These are phyloP conservation scores for Chondrilla cf. caribensis DNA, from an alignment of 37 sponge, comb jelly and placozoan genomes.

Conservation along the genomic window DNA sequence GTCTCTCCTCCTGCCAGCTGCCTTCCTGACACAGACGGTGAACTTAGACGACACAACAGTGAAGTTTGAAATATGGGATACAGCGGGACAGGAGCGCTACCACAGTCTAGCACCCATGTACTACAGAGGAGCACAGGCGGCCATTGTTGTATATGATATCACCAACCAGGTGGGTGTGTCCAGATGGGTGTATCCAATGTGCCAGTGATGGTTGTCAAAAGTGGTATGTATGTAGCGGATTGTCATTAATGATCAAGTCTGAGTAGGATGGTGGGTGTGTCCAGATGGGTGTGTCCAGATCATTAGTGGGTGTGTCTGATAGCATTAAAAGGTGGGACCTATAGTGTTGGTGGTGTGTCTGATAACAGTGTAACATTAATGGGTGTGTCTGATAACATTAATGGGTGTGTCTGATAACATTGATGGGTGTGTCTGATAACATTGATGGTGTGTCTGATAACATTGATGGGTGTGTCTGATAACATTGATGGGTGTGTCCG, in stretches of 20 bases:
- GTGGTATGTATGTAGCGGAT: too few relatives aligned
- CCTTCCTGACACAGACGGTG: conserved; percentile 99
- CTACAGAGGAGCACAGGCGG: conserved; percentile 99
- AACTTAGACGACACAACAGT: conserved; percentile 96
- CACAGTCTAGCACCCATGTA: conserved; percentile 99
- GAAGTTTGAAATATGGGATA: conserved; percentile 99
- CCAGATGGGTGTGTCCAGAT: conserved; percentile 12
- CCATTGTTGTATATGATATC: conserved; percentile 99
- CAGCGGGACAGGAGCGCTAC: conserved; percentile 97
- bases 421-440: conserved; percentile 23
- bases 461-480: not conserved
- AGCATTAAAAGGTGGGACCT: not conserved
- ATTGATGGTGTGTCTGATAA: conserved; percentile 12
- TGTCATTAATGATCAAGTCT: not conserved
- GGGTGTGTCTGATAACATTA: too few relatives aligned
- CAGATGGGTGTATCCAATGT: too few relatives aligned
- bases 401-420: not conserved
- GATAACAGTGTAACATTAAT: too few relatives aligned
- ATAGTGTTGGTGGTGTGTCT: too few relatives aligned
- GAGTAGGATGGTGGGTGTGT: conserved; percentile 9
- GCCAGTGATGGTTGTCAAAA: too few relatives aligned
- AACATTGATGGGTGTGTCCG: not conserved
- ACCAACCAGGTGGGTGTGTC: conserved; percentile 82
- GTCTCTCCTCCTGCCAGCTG: too few relatives aligned
- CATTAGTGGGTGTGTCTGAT: not conserved